Percentiles rank a stretch among this genome's conserved stretches.
Conservation (phyloP, 1,140 invertebrate genomes). For the Trissolcus basalis region DNA sequence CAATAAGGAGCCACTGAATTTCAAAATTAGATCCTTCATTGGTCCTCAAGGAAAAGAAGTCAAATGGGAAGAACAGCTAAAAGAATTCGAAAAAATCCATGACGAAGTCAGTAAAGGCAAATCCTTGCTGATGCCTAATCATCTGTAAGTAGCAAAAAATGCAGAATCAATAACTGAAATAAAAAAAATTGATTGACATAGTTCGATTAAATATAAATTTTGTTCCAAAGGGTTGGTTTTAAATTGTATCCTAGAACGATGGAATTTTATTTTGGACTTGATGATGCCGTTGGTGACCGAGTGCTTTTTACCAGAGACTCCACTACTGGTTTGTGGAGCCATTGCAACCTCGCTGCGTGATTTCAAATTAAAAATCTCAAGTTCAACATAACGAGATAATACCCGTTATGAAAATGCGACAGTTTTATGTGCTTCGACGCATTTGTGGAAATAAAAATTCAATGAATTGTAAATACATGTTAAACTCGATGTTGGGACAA, state of each 20-base stretch:
- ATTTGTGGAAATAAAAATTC: too few species aligned
- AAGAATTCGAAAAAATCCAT: conserved; percentile 67
- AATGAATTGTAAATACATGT: too few species aligned
- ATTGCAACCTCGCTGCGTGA: conserved; percentile 57
- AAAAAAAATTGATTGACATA: neutral
- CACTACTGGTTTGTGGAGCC: conserved; percentile 41
- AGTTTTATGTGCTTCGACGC: too few species aligned
- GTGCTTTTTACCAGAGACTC: conserved; percentile 50
- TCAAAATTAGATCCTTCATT: conserved; percentile 73
- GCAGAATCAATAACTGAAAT: neutral
- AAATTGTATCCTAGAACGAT: conserved; percentile 68
- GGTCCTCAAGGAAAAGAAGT: conserved; percentile 71
- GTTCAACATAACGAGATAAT: neutral
- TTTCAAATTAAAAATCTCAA: conserved; percentile 5
- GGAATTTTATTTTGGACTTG: conserved; percentile 69
- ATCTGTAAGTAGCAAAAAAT: conserved; percentile 68
- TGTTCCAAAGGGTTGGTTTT: conserved; percentile 66
- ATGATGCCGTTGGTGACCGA: conserved; percentile 67
- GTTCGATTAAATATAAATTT: conserved; percentile 1
- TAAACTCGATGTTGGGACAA: too few species aligned
- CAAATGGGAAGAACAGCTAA: conserved; percentile 72
- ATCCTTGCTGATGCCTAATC: conserved; percentile 69
- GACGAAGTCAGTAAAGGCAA: conserved; percentile 56
- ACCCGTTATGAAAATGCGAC: too few species aligned
- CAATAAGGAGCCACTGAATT: conserved; percentile 71